A percentile compares a stretch with the other conserved stretches of the same genome.
These are phyloP conservation scores for Sebastes paucispinis DNA, from an alignment of 2,797 vertebrate genomes.

Conservation along the genomic window DNA sequence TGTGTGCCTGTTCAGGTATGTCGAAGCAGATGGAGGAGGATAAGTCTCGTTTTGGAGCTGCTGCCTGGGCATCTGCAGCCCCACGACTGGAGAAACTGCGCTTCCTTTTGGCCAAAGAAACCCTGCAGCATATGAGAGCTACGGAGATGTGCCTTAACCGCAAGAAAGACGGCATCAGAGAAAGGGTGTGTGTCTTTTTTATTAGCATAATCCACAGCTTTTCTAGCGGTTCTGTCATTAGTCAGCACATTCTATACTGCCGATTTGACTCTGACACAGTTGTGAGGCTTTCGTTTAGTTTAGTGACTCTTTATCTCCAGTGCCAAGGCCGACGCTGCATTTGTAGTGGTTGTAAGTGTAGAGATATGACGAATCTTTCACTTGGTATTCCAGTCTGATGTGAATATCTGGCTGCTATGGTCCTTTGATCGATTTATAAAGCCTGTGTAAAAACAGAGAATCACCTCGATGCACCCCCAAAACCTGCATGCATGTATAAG, in stretches of 20 bases:
- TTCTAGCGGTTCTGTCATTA: neutral
- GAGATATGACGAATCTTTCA: conserved; percentile 44
- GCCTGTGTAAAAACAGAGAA: conserved; percentile 55
- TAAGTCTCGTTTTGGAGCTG: conserved; percentile 86
- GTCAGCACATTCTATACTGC: neutral
- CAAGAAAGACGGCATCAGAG: conserved; percentile 83
- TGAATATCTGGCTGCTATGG: conserved; percentile 47
- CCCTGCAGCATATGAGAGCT: conserved; percentile 91
- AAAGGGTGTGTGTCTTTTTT: conserved; percentile 75
- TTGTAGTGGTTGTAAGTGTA: conserved; percentile 29
- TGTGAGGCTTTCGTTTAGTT: neutral
- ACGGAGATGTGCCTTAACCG: conserved; percentile 91
- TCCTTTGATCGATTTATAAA: conserved; percentile 75
- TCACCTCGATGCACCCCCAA: conserved; percentile 38
- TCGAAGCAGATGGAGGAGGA: conserved; percentile 93
- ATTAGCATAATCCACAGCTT: neutral
- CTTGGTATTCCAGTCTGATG: conserved; percentile 65
- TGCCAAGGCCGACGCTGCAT: neutral
- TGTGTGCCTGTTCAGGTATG: conserved; percentile 82
- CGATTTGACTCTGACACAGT: neutral
- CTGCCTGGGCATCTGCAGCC: conserved; percentile 88
- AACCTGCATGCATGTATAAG: conserved; percentile 49
- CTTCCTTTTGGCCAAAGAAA: conserved; percentile 91
- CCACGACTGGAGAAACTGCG: conserved; percentile 90
- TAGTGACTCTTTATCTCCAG: neutral